Evolutionary conservation across 2,888 invertebrate species (phyloP).

Genomic region (Phyllotreta striolata): DNA sequence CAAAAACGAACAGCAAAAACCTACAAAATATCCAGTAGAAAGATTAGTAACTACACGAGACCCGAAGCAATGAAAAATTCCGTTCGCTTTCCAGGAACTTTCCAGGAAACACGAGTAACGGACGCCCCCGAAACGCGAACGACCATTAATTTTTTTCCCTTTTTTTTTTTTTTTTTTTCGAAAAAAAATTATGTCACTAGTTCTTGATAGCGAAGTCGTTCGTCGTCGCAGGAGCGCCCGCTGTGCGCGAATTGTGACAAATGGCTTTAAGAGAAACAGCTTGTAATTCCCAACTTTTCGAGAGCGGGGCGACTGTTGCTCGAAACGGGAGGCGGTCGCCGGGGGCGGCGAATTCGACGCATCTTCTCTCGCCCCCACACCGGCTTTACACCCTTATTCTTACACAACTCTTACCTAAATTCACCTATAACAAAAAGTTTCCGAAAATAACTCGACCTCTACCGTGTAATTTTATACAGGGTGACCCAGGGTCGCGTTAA

Average conservation of each 20-base stretch:
- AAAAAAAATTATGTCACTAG: slow-evolving; percentile 34
- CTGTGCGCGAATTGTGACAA: slow-evolving; percentile 36
- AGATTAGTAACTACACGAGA: too few relatives aligned
- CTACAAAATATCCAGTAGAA: too few relatives aligned
- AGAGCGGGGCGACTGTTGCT: slow-evolving; percentile 26
- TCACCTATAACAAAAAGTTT: too few relatives aligned
- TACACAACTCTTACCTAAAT: too few relatives aligned
- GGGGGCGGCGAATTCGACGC: not conserved
- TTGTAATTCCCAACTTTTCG: slow-evolving; percentile 36
- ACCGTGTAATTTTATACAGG: too few relatives aligned
- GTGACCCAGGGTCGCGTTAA: too few relatives aligned
- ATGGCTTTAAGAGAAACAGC: slow-evolving; percentile 35
- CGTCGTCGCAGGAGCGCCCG: slow-evolving; percentile 30
- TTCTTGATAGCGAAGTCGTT: slow-evolving; percentile 32
- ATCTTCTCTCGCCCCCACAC: not conserved
- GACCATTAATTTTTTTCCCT: slow-evolving; percentile 26
- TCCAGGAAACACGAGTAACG: slow-evolving; percentile 23
- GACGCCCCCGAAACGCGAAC: slow-evolving; percentile 18
- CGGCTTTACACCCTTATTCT: too few relatives aligned
- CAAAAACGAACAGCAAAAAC: too few relatives aligned
- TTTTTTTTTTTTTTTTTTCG: too few relatives aligned
- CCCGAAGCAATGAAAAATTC: too few relatives aligned
- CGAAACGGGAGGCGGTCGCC: not conserved
- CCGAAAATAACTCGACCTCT: too few relatives aligned
- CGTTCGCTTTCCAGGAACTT: too few relatives aligned